Evolutionary conservation across 1,140 invertebrate genomes (phyloP), one percentile per base, ranked within the genome.

Genomic region (Campoletis sonorensis): DNA sequence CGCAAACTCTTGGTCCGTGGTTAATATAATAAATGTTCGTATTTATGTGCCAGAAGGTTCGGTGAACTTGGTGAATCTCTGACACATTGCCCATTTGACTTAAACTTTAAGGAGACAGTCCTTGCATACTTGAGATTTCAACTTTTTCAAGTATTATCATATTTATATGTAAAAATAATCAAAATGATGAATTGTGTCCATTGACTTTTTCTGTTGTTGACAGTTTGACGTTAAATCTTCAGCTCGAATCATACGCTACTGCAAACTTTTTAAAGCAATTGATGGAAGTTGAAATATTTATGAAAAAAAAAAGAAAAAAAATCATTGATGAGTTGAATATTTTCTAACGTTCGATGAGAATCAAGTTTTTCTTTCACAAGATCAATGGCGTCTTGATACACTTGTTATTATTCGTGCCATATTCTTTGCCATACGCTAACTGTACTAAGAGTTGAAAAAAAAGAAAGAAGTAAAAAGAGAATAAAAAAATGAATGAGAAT

Each of bases 21-120:
- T 78, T 78, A 58, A 78, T 67, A 78, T 78, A 78, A 78, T 78
- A 78, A 78, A 78, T 78, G 76, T 78, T 78, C 58, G 37, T 67
- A 78, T 78, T 78, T 78, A 78, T 78, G 76, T 67, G 76, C n/a
- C n/a, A 64, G 58, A 45, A 64, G 58, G 58, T 78, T 78, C 76
- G 76, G 76, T 78, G 61, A 78, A 78, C 76, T 61, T 78, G 21
- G 37, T 21, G 58, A 78, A 61, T 45, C 58, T 49, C 58, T 64
- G 58, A 78, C 76, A 78, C 58, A 33, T 78, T 40, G 58, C 76
- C 61, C 76, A 15, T 78, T 61, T 26, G 45, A 64, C 23, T 45
- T 26, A 37, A 67, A 78, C 30, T 54, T 8, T 54, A 23, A 77
- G 21, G 45, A 78, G 16, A 58, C 49, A 58, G 58, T 1, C 23